These are phyloP conservation scores for Esox masquinongy DNA, from an alignment of 2,797 vertebrate genomes.

Conservation along the genomic window DNA sequence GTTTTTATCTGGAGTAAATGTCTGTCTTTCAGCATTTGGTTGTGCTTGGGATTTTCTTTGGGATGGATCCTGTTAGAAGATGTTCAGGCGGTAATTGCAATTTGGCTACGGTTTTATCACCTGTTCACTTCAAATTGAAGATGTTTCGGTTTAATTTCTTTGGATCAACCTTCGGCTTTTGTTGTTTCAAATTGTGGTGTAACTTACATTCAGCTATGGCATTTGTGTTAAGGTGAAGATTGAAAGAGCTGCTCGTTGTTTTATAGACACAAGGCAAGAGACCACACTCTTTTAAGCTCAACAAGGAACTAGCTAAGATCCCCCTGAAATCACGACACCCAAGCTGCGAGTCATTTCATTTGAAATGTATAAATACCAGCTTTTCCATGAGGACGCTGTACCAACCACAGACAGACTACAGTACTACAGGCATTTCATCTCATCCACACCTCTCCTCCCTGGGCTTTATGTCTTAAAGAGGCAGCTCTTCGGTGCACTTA, in stretches of 20 bases:
- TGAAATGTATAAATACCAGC: neutral
- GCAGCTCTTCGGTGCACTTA: slow-evolving; percentile 55
- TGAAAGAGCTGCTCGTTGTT: neutral
- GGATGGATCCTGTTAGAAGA: slow-evolving; percentile 35
- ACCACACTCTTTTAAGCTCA: neutral
- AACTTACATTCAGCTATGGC: neutral
- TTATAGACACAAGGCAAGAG: neutral
- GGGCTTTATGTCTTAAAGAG: slow-evolving; percentile 46
- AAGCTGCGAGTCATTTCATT: neutral
- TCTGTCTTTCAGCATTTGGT: slow-evolving; percentile 12
- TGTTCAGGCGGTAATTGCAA: slow-evolving; percentile 33
- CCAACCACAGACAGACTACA: neutral
- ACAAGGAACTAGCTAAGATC: neutral
- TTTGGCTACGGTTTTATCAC: slow-evolving; percentile 36
- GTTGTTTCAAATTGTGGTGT: neutral
- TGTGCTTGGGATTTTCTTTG: slow-evolving; percentile 22
- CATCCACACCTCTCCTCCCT: slow-evolving; percentile 42
- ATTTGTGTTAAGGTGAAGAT: neutral
- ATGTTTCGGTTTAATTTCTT: slow-evolving; percentile 32
- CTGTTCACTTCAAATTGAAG: slow-evolving; percentile 21
- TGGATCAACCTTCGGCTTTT: slow-evolving; percentile 8
- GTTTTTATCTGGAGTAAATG: slow-evolving; percentile 40
- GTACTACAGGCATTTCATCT: slow-evolving; percentile 36
- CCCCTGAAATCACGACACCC: neutral
- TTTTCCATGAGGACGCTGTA: neutral